Conservation (phyloP, 2,797 vertebrate species). For the Ctenopoma multispine region DNA sequence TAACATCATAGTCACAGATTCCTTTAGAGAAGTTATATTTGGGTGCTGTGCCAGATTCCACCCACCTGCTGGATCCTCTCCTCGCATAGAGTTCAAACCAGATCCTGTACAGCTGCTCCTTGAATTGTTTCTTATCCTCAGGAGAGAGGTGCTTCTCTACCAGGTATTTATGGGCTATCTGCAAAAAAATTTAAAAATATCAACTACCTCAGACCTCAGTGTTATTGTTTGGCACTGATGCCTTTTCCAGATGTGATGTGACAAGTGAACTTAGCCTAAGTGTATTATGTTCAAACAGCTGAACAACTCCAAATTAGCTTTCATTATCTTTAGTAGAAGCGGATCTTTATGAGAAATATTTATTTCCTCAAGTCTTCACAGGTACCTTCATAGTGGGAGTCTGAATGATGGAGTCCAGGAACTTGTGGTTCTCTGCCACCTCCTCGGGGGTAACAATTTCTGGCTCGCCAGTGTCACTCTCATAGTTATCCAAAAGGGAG, state of each 20-base stretch:
- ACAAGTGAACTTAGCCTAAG: not conserved
- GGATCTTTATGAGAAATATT: not conserved
- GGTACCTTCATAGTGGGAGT: constrained; percentile 85
- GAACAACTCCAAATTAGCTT: not conserved
- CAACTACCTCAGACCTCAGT: not conserved
- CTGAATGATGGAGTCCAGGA: constrained; percentile 83
- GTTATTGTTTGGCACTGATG: not conserved
- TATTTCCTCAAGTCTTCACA: not conserved
- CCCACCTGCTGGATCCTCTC: constrained; percentile 85
- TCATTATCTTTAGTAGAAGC: not conserved
- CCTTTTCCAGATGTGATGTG: not conserved
- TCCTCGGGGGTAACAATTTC: constrained; percentile 87
- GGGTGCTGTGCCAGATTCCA: constrained; percentile 28
- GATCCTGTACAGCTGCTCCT: constrained; percentile 86
- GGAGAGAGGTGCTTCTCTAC: constrained; percentile 84
- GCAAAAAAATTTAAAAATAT: constrained; percentile 29
- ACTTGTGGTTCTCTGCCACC: constrained; percentile 86
- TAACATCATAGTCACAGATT: constrained; percentile 41
- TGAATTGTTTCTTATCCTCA: constrained; percentile 75
- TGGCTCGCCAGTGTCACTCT: constrained; percentile 84
- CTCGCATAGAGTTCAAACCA: constrained; percentile 89
- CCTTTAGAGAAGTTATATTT: constrained; percentile 31
- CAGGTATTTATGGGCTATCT: constrained; percentile 87
- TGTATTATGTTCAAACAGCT: not conserved
- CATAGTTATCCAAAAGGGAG: constrained; percentile 89